Evolutionary conservation across 2,888 invertebrate genomes (phyloP).

Genomic region (Tachina grossa): DNA sequence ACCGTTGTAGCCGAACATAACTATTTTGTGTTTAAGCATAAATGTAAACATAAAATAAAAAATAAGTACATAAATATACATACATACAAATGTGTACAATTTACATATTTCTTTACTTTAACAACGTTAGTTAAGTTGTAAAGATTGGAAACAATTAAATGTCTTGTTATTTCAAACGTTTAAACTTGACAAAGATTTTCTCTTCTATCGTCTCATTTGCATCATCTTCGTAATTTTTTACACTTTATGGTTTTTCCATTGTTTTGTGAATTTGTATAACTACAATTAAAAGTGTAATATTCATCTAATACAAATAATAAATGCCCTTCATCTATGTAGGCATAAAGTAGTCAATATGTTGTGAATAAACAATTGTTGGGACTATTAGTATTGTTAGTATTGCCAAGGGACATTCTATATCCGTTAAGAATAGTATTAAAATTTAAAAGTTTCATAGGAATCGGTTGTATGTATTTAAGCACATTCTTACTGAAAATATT

Average conservation of each 20-base stretch:
- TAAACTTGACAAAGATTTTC: conserved; percentile 6
- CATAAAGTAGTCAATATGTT: too few relatives aligned
- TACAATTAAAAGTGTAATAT: background rate
- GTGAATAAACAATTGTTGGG: too few relatives aligned
- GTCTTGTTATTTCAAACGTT: conserved; percentile 53
- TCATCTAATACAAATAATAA: too few relatives aligned
- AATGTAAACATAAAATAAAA: conserved; percentile 32
- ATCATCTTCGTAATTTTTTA: background rate
- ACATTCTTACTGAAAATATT: too few relatives aligned
- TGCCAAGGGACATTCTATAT: too few relatives aligned
- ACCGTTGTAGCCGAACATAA: background rate
- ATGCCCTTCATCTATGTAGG: too few relatives aligned
- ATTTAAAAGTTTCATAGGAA: too few relatives aligned
- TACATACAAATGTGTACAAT: too few relatives aligned
- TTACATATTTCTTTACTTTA: conserved; percentile 25
- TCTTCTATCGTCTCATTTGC: background rate
- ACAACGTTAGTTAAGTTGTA: conserved; percentile 46
- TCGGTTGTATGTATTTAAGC: too few relatives aligned
- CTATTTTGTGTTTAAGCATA: conserved; percentile 28
- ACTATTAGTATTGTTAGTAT: too few relatives aligned
- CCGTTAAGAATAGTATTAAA: too few relatives aligned
- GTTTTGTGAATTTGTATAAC: background rate
- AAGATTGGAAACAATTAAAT: conserved; percentile 52
- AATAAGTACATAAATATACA: too few relatives aligned
- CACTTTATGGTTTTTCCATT: background rate